Percentiles rank a stretch among this genome's conserved stretches.
These are phyloP conservation scores for Steinernema khuongi DNA, from an alignment of 1,140 invertebrate species.

Conservation along the genomic window DNA sequence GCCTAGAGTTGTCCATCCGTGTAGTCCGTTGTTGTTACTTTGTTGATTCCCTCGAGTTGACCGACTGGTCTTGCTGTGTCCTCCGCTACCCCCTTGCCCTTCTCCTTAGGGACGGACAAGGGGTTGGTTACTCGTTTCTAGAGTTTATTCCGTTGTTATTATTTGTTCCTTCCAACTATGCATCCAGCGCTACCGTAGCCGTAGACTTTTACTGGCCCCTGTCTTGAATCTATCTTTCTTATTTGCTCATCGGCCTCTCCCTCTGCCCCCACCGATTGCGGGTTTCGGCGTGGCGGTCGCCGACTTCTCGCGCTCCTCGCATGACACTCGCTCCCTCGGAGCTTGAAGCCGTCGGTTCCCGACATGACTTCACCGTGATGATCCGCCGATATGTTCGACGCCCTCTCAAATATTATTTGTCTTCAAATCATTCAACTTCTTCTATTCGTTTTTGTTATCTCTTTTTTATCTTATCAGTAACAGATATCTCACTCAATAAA, in stretches of 20 bases:
- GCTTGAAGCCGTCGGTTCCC: background rate
- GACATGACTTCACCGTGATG: conserved; percentile 2
- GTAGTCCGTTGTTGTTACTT: conserved; percentile 6
- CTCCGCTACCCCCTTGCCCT: background rate
- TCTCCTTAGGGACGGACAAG: background rate
- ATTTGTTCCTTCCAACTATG: background rate
- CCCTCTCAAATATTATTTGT: background rate
- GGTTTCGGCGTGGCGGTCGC: background rate
- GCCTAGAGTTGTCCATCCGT: background rate
- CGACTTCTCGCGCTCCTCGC: background rate
- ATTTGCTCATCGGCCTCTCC: background rate
- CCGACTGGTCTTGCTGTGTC: conserved; percentile 10
- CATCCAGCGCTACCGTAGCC: background rate
- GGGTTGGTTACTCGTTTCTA: conserved; percentile 5
- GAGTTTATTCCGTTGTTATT: conserved; percentile 5
- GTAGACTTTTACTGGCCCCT: background rate
- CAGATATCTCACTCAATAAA: conserved; percentile 1
- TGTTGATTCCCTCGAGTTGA: background rate
- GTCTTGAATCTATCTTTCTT: background rate
- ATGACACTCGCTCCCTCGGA: background rate
- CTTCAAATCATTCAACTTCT: too few species aligned
- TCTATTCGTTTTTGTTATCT: background rate
- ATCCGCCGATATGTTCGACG: background rate
- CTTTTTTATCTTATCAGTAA: background rate
- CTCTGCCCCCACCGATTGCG: background rate